These are phyloP conservation scores for Petromus typicus DNA, from an alignment of 2,113 vertebrate species.

Conservation along the genomic window DNA sequence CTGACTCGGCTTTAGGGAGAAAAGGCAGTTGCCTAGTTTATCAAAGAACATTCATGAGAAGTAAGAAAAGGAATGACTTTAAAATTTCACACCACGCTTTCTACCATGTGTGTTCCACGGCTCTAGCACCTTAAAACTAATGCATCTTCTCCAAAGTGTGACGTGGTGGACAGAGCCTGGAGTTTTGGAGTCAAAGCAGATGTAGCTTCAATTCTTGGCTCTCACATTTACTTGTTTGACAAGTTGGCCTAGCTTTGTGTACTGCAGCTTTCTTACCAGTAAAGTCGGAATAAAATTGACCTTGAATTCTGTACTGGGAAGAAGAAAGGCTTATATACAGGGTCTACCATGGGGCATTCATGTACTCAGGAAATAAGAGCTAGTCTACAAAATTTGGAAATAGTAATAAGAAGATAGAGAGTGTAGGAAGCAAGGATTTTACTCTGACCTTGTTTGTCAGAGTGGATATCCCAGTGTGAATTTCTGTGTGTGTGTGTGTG, in stretches of 20 bases:
- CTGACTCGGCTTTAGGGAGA: neutral
- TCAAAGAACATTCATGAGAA: neutral
- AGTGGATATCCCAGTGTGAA: neutral
- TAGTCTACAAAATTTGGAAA: neutral
- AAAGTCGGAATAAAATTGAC: neutral
- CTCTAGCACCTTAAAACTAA: neutral
- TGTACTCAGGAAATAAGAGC: neutral
- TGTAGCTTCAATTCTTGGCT: neutral
- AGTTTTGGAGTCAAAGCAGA: neutral
- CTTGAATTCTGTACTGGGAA: neutral
- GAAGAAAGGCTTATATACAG: neutral
- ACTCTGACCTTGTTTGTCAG: neutral
- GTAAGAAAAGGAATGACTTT: neutral
- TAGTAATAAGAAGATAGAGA: neutral
- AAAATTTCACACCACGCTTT: neutral
- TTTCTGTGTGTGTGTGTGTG: neutral
- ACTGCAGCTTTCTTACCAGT: neutral
- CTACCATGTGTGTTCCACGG: neutral
- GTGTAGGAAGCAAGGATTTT: neutral
- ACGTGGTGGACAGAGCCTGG: neutral
- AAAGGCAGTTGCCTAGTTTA: neutral
- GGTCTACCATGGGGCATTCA: neutral
- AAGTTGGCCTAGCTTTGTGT: neutral
- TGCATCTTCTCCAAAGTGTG: neutral
- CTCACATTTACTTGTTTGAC: neutral